Base-by-base conservation (phyloP, 2,888 invertebrate genomes). In the Limnephilus auricula region DNA sequence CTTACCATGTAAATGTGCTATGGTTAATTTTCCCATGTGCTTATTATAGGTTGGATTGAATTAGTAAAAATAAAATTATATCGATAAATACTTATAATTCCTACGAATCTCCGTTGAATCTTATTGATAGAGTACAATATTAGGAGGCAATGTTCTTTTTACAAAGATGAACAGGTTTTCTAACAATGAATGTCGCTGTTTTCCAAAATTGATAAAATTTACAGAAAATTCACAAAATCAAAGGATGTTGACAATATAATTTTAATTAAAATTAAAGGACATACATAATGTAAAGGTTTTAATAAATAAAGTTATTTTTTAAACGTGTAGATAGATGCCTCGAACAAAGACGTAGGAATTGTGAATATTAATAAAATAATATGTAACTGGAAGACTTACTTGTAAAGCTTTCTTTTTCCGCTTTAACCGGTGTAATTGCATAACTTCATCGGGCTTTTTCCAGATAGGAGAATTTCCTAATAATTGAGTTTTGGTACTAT, bases 391-490 rank as follows among this genome's bases (percentile, higher is more conserved):
- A 92, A 95, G 96, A 93, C 50, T 84, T 92, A 97, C 98, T 95
- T 98, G 97, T 87, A 98, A 95, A 45, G 98, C 97, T 94, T 97
- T 97, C 94, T 98, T 98, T 94, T 97, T 97, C 94, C 97, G 96
- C 94, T 98, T 98, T 92, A 98, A 94, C 93, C 97, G 97, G 94
- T 98, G 97, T 90, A 98, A 94, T 94, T 97, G 97, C 97, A 98
- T 97, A 92, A 96, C 96, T 94, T 97, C 96, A 93, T 95, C 95
- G 79, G 97, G 97, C 93, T 95, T 96, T 94, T 96, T 96, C 97
- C 97, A 97, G 95, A 96, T 96, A 90, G 96, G 96, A 30, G 95
- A 94, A 13, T 84, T 85, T 15, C 45, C 88, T 31, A 86, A 65
- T 50, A 86, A 86, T 86, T 84, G 90, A n/a, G 50, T 50, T 18